Evolutionary conservation across 1,140 invertebrate genomes (phyloP).

Genomic region (Cephus cinctus): DNA sequence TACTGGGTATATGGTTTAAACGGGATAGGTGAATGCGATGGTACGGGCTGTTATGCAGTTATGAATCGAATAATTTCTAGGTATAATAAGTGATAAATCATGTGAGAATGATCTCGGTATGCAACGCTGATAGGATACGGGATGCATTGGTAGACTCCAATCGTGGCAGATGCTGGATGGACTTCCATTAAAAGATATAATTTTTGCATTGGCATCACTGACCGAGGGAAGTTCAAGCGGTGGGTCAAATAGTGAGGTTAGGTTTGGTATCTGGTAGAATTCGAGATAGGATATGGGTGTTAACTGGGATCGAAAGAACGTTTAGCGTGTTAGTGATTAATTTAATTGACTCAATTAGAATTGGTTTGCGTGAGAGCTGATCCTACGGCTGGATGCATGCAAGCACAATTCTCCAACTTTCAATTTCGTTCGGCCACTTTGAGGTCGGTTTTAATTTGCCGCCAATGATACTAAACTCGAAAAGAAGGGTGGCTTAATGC

Average conservation of each 20-base stretch:
- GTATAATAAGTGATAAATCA: conserved; percentile 33
- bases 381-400: conserved; percentile 10
- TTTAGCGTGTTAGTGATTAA: too few species aligned
- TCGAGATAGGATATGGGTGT: too few species aligned
- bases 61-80: conserved; percentile 30
- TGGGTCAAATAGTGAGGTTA: neutral
- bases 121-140: conserved; percentile 9
- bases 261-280: too few species aligned
- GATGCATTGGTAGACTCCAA: too few species aligned
- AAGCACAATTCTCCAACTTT: conserved; percentile 6
- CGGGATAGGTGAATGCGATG: conserved; percentile 12
- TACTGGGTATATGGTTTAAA: conserved; percentile 3
- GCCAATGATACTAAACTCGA: conserved; percentile 33
- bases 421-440: conserved; percentile 29
- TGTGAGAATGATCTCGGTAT: conserved; percentile 18
- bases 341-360: conserved; percentile 18
- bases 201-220: neutral
- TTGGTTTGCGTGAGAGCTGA: conserved; percentile 19
- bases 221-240: neutral
- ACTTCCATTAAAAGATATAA: conserved; percentile 11
- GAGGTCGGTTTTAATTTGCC: conserved; percentile 29
- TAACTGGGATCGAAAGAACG: conserved; percentile 1
- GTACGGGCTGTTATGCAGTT: conserved; percentile 22
- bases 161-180: conserved; percentile 19
- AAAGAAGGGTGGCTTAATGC: conserved; percentile 14